Percentiles rank a stretch among this genome's conserved stretches.
These are phyloP conservation scores for Schizopygopsis malacanthus DNA, from an alignment of 2,797 vertebrate species.

Conservation along the genomic window DNA sequence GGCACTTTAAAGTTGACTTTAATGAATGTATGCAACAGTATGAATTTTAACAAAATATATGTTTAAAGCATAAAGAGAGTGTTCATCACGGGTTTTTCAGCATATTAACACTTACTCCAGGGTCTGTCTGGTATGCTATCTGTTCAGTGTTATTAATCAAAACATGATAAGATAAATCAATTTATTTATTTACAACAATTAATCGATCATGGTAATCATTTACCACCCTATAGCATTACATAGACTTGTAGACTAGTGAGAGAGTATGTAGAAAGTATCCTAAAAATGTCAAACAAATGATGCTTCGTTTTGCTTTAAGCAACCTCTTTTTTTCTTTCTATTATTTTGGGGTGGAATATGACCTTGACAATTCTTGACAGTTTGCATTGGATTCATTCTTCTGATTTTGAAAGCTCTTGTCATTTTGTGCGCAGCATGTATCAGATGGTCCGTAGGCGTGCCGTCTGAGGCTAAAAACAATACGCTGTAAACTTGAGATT, in stretches of 20 bases:
- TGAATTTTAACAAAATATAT: not conserved
- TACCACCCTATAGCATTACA: not conserved
- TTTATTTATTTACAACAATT: not conserved
- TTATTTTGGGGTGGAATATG: not conserved
- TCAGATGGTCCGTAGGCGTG: constrained; percentile 36
- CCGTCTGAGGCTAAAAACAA: constrained; percentile 23
- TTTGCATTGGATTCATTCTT: not conserved
- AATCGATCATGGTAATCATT: not conserved
- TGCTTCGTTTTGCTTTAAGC: not conserved
- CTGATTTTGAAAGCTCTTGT: constrained; percentile 25
- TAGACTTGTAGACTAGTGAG: not conserved
- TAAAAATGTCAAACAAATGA: not conserved
- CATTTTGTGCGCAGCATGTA: not conserved
- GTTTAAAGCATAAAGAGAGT: not conserved
- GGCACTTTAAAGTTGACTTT: not conserved
- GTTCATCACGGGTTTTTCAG: not conserved
- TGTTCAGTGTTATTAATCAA: not conserved
- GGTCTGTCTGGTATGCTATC: not conserved
- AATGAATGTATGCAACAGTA: not conserved
- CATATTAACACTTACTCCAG: not conserved
- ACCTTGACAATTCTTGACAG: not conserved
- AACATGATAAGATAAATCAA: not conserved
- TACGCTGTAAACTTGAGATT: constrained; percentile 23
- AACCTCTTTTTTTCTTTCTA: not conserved
- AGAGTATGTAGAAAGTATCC: not conserved